Conservation (phyloP, 1,140 invertebrate genomes). For the Macrotrachela quadricornifera region DNA sequence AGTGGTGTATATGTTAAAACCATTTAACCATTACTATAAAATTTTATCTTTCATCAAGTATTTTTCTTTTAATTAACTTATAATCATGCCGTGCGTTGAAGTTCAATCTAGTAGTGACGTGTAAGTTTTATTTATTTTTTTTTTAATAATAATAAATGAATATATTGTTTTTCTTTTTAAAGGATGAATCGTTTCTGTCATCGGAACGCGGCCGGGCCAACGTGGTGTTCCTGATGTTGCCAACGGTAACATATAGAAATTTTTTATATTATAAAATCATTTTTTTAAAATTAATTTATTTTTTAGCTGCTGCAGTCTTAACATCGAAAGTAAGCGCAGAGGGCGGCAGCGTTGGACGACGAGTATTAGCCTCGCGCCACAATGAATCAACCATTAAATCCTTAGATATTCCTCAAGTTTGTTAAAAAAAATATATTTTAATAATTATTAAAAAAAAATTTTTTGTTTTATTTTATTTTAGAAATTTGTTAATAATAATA, state of each 20-base stretch:
- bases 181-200: slow-evolving; percentile 45
- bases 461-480: no score
- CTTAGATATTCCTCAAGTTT: neutral
- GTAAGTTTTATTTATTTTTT: no score
- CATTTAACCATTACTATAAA: no score
- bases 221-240: slow-evolving; percentile 84
- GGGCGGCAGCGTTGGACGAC: slow-evolving; percentile 52
- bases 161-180: slow-evolving; percentile 11
- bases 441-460: no score
- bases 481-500: no score
- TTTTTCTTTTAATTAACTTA: no score
- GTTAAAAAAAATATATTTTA: no score
- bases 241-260: slow-evolving; percentile 36
- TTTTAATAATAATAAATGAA: no score
- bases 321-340: slow-evolving; percentile 36
- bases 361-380: slow-evolving; percentile 1
- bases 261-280: slow-evolving; percentile 2
- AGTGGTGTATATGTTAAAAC: no score
- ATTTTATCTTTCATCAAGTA: no score
- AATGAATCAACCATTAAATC: neutral
- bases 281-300: slow-evolving; percentile 1
- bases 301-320: neutral
- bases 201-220: slow-evolving; percentile 89
- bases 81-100: no score
- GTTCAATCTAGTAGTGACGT: no score